A percentile compares a stretch with the other conserved stretches of the same genome.
These are phyloP conservation scores for Macrocentrus cingulum DNA, from an alignment of 1,140 invertebrate species.

Conservation along the genomic window DNA sequence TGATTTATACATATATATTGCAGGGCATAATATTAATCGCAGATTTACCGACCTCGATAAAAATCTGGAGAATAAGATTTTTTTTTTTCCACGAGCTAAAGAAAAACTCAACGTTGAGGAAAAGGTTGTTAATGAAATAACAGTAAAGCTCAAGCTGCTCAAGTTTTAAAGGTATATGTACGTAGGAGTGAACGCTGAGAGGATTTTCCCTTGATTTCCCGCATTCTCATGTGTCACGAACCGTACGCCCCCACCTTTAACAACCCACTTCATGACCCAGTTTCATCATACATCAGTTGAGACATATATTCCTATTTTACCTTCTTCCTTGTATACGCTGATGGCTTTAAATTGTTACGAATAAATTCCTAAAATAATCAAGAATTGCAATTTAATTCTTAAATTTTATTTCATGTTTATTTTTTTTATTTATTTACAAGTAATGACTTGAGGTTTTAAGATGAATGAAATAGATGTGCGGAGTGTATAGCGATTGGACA, in stretches of 20 bases:
- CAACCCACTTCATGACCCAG: conserved; percentile 1
- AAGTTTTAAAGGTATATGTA: conserved; percentile 13
- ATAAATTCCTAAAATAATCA: too few species aligned
- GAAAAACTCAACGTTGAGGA: conserved; percentile 11
- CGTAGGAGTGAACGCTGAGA: conserved; percentile 19
- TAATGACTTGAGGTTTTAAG: too few species aligned
- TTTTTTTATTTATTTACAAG: too few species aligned
- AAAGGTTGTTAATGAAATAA: conserved; percentile 27
- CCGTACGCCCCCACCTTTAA: background rate
- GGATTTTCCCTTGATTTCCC: conserved; percentile 25
- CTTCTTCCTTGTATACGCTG: background rate
- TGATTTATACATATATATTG: too few species aligned
- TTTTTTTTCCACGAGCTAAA: background rate
- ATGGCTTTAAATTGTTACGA: too few species aligned
- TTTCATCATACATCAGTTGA: background rate
- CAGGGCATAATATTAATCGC: too few species aligned
- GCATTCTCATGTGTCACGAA: conserved; percentile 17
- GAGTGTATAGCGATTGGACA: too few species aligned
- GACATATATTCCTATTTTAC: background rate
- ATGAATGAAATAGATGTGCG: conserved; percentile 2
- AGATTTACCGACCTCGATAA: too few species aligned
- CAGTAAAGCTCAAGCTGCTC: conserved; percentile 19
- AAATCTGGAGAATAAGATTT: too few species aligned
- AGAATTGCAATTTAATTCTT: too few species aligned
- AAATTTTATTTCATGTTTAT: too few species aligned